Evolutionary conservation across 2,888 invertebrate species (phyloP).

Genomic region (Caenorhabditis panamensis): DNA sequence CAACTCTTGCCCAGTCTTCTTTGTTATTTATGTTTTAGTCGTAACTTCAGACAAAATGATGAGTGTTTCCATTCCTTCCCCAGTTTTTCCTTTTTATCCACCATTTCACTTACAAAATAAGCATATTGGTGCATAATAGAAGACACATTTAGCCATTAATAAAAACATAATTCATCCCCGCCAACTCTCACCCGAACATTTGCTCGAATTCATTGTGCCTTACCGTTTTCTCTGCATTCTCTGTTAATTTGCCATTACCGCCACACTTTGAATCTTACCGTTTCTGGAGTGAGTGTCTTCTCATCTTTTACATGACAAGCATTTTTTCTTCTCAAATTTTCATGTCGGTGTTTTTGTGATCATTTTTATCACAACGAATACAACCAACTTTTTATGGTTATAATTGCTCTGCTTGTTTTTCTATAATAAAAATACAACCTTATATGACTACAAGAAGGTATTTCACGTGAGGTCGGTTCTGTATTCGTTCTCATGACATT

Average conservation of each 20-base stretch:
- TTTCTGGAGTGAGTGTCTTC: slow-evolving; percentile 17
- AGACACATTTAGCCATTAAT: not conserved
- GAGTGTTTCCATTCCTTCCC: slow-evolving; percentile 35
- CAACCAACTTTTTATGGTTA: slow-evolving; percentile 9
- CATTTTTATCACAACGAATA: slow-evolving; percentile 36
- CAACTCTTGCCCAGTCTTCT: slow-evolving; percentile 12
- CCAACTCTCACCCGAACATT: slow-evolving; percentile 11
- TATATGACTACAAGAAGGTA: not conserved
- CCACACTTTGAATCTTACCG: slow-evolving; percentile 37
- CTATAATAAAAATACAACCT: slow-evolving; percentile 7
- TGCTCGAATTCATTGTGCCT: slow-evolving; percentile 55
- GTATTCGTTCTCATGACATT: slow-evolving; percentile 13
- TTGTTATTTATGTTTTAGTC: slow-evolving; percentile 30
- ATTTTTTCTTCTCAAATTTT: slow-evolving; percentile 16
- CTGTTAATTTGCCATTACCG: slow-evolving; percentile 36
- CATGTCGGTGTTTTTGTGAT: slow-evolving; percentile 30
- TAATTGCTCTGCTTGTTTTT: slow-evolving; percentile 45
- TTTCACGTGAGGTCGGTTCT: too few relatives aligned
- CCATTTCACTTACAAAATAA: slow-evolving; percentile 57
- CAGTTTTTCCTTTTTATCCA: slow-evolving; percentile 15
- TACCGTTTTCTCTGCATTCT: slow-evolving; percentile 12
- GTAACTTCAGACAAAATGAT: not conserved
- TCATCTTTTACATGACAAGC: slow-evolving; percentile 36
- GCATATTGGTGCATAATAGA: slow-evolving; percentile 12
- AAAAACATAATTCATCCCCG: not conserved